Evolutionary conservation across 2,888 invertebrate genomes (phyloP).

Genomic region (Calameuta filiformis): DNA sequence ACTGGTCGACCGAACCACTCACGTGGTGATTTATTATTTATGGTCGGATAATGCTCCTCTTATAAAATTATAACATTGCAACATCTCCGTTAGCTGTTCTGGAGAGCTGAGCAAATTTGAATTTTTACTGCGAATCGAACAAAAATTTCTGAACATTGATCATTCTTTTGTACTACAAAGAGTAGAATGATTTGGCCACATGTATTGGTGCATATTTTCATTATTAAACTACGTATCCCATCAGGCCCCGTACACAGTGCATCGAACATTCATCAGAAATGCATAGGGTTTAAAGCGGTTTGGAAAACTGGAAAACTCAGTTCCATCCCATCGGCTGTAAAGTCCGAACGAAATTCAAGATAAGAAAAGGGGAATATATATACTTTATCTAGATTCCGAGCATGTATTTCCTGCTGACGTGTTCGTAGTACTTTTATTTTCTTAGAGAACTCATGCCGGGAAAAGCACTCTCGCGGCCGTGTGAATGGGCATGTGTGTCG

Average conservation of each 20-base stretch:
- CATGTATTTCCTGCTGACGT: slow-evolving; percentile 42
- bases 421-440: slow-evolving; percentile 24
- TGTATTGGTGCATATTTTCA: neutral
- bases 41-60: slow-evolving; percentile 23
- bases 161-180: neutral
- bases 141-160: neutral
- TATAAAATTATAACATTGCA: slow-evolving; percentile 1
- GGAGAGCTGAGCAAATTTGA: neutral
- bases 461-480: slow-evolving; percentile 43
- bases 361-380: slow-evolving; percentile 34
- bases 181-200: neutral
- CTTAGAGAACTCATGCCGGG: slow-evolving; percentile 19
- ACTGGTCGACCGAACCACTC: slow-evolving; percentile 33
- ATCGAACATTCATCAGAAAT: slow-evolving; percentile 60
- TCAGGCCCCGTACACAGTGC: slow-evolving; percentile 11
- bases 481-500: slow-evolving; percentile 51
- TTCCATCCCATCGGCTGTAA: slow-evolving; percentile 19
- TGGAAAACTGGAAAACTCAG: slow-evolving; percentile 37
- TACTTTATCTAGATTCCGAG: slow-evolving; percentile 51
- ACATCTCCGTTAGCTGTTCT: slow-evolving; percentile 1
- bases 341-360: slow-evolving; percentile 50
- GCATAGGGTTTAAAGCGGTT: slow-evolving; percentile 50
- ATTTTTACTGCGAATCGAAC: slow-evolving; percentile 3
- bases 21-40: slow-evolving; percentile 33
- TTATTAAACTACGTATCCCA: neutral